Conservation (phyloP, 2,113 vertebrate species). For the Nesoenas mayeri region DNA sequence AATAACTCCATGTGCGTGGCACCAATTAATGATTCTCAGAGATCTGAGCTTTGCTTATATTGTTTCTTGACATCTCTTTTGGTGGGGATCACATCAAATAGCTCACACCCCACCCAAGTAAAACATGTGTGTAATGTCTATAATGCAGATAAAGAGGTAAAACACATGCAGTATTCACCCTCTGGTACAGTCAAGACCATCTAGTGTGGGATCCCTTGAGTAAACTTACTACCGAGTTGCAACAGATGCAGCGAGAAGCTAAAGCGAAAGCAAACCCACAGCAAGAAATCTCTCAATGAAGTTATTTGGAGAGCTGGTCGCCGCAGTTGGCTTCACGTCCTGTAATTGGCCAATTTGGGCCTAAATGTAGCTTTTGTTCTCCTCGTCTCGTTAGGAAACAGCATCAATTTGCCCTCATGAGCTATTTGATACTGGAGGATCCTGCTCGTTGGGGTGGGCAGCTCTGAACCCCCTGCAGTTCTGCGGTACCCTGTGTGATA, state of each 20-base stretch:
- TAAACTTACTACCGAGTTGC: neutral
- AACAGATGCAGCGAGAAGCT: neutral
- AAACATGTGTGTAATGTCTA: neutral
- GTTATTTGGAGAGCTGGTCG: neutral
- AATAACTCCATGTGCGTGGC: neutral
- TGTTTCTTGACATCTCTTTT: neutral
- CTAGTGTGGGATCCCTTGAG: neutral
- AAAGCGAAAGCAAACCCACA: neutral
- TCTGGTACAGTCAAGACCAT: no score
- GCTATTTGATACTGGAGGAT: neutral
- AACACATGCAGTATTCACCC: neutral
- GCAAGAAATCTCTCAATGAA: neutral
- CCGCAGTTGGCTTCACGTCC: neutral
- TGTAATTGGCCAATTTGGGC: no score
- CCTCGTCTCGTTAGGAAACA: fast-evolving
- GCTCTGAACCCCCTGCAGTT: neutral
- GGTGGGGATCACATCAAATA: neutral
- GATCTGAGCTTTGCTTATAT: neutral
- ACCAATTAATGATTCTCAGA: neutral
- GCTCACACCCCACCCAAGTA: neutral
- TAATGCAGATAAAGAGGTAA: neutral
- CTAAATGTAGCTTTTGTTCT: neutral
- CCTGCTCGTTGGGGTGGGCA: neutral
- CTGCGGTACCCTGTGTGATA: neutral
- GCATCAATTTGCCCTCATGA: neutral